Base-by-base conservation (phyloP, 2,888 invertebrate species). In the Gasteruption jaculator region DNA sequence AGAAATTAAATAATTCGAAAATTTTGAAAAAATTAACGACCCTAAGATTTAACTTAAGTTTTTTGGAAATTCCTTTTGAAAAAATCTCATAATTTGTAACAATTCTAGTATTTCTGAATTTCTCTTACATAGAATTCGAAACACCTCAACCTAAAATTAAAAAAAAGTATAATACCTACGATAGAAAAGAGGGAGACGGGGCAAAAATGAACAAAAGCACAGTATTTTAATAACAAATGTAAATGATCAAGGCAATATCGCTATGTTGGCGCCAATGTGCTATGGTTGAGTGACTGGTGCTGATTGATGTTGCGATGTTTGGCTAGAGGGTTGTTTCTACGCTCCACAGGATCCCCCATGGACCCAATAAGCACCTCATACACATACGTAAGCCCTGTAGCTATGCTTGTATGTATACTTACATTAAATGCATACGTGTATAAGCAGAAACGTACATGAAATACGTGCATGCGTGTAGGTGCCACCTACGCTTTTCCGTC, bases 261-360 rank as follows among this genome's bases (percentile, higher is more conserved):
- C 63, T 54, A 63, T 61, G 63, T 63, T 61, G 61, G 58, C 61
- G 61, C 60, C 63, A 58, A 64, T 65, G 63, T 54, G 45, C 60
- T 55, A 60, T 57, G 61, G 56, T 61, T 56, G 63, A 65, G 66
- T 67, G 68, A 66, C 66, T 63, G 65, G 69, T 68, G 65, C 69
- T 70, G 69, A 70, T 70, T 70, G 69, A 70, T 68, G 69, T 65
- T 61, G 64, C 60, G 62, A 62, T 70, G 69, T 70, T 70, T 70
- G 65, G 65, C 63, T 63, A 70, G 69, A 70, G 69, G 69, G 69
- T 70, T 63, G 68, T 65, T 66, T 63, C 64, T 58, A 53, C 54
- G 58, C 59, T 52, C 50, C 56, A 60, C 61, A 57, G 56, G 61
- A 58, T 61, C 63, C 63, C 56, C 65, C 58, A 48, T 57, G 65